Percentiles rank a stretch among this genome's conserved stretches.
phyloP scores from a whole-genome alignment of 2,888 invertebrate genomes.

The Rotaria socialis region DNA sequence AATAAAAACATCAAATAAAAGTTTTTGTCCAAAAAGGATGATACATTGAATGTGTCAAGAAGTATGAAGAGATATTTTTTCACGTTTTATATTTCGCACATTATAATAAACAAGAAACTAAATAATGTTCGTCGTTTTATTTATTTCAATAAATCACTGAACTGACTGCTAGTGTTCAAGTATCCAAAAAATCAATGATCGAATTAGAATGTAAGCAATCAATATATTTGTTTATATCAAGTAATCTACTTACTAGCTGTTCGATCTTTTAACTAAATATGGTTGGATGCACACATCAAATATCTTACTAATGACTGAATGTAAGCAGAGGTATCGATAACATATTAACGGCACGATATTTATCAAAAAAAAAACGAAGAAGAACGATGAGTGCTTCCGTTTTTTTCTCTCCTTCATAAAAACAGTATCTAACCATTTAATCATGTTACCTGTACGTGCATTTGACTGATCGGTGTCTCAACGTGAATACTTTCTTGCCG shows the following conservation, averaged over 20 bases:
- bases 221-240: background rate
- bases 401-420: background rate
- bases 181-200: background rate
- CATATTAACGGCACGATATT: conserved; percentile 29
- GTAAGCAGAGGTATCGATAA: background rate
- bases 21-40: conserved; percentile 4
- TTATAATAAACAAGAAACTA: background rate
- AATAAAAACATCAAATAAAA: conserved; percentile 5
- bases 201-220: background rate
- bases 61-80: background rate
- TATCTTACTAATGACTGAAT: conserved; percentile 27
- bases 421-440: conserved; percentile 5
- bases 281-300: background rate
- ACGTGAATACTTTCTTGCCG: background rate
- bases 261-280: background rate
- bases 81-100: conserved; percentile 8
- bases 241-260: background rate
- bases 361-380: conserved; percentile 1
- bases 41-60: conserved; percentile 23
- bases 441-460: background rate
- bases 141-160: background rate
- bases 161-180: background rate
- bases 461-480: conserved; percentile 13
- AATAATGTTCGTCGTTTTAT: background rate
- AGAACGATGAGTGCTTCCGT: background rate